Evolutionary conservation across 1,140 invertebrate species (phyloP).

Genomic region (Teleogryllus occipitalis): DNA sequence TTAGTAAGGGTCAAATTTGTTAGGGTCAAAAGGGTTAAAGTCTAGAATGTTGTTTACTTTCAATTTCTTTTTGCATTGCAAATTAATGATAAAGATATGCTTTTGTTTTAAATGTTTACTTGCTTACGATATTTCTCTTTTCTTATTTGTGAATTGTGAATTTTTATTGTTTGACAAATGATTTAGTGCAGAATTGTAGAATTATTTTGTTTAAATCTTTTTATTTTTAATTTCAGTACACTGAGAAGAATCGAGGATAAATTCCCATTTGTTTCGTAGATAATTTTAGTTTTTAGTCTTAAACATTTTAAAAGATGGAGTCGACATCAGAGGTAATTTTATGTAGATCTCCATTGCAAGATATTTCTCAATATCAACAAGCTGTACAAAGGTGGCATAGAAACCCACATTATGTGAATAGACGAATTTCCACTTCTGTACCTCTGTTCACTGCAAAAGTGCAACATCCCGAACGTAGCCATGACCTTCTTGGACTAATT

Average conservation of each 20-base stretch:
- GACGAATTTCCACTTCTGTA: constrained; percentile 8
- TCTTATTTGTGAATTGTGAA: background rate
- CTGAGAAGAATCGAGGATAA: background rate
- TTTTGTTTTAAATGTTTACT: background rate
- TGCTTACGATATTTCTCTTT: background rate
- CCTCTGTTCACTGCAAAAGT: constrained; percentile 6
- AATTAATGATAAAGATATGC: background rate
- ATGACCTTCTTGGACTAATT: background rate
- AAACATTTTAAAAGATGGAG: background rate
- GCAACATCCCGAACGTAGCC: background rate
- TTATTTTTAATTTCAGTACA: background rate
- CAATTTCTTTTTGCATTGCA: too few species aligned
- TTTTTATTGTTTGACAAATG: too few species aligned
- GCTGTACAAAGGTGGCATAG: constrained; percentile 8
- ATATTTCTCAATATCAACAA: constrained; percentile 9
- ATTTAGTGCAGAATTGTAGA: too few species aligned
- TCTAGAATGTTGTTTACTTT: too few species aligned
- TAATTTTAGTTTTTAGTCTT: background rate
- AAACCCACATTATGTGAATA: constrained; percentile 15
- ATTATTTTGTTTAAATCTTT: too few species aligned
- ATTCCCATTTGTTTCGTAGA: background rate
- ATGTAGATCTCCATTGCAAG: background rate
- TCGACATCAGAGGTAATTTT: background rate
- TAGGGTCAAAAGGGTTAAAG: too few species aligned
- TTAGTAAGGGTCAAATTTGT: too few species aligned